These are phyloP conservation scores for Antechinus stuartii DNA, from an alignment of 2,113 vertebrate genomes.

Conservation along the genomic window DNA sequence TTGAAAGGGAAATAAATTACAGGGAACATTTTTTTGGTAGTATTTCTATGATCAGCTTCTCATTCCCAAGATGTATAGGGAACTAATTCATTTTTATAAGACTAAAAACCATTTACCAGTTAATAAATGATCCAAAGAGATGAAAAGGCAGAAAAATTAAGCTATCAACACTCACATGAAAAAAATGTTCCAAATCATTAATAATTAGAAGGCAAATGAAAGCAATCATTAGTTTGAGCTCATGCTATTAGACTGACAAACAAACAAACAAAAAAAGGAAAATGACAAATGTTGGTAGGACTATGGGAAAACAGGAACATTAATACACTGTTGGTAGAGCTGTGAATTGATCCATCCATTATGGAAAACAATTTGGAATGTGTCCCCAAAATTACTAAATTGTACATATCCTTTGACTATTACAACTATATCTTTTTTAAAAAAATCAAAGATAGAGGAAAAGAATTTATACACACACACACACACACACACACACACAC, in stretches of 20 bases:
- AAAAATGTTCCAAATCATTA: not conserved
- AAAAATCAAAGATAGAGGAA: not conserved
- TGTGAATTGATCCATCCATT: not conserved
- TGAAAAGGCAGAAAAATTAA: not conserved
- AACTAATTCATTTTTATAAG: not conserved
- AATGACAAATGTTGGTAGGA: not conserved
- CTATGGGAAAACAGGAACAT: not conserved
- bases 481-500: too few relatives aligned
- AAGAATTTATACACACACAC: not conserved
- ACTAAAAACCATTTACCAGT: not conserved
- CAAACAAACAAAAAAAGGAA: not conserved
- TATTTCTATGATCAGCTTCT: not conserved
- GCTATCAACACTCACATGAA: not conserved
- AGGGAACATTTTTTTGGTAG: not conserved
- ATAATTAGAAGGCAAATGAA: not conserved
- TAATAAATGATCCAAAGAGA: not conserved
- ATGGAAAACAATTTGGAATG: not conserved
- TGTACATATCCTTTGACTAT: not conserved
- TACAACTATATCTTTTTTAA: not conserved
- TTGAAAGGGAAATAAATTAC: not conserved
- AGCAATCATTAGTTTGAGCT: not conserved
- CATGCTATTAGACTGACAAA: not conserved
- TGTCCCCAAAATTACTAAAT: not conserved
- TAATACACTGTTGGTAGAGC: not conserved
- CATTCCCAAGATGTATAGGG: not conserved